Conservation (phyloP, 2,113 vertebrate genomes). For the Acrocephalus kingi region DNA sequence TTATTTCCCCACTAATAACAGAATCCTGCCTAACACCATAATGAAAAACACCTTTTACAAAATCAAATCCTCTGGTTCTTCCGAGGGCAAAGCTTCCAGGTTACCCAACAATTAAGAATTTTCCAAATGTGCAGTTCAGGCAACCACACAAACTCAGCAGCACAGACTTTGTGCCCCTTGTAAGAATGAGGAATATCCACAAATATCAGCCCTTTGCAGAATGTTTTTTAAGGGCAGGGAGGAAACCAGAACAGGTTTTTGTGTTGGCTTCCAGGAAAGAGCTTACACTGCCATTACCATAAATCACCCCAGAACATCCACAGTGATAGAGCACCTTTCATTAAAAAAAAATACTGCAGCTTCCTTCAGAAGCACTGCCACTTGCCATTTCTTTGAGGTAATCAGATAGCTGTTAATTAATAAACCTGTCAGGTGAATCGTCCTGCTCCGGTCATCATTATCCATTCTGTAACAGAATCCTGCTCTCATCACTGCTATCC, state of each 20-base stretch:
- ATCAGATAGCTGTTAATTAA: slow-evolving; percentile 94
- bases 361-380: slow-evolving; percentile 34
- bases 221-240: neutral
- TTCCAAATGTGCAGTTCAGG: neutral
- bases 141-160: neutral
- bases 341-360: slow-evolving; percentile 8
- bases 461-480: slow-evolving; percentile 90
- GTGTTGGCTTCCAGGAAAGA: neutral
- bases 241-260: neutral
- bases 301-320: neutral
- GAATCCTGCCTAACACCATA: neutral
- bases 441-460: slow-evolving; percentile 84
- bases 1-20: neutral
- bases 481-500: slow-evolving; percentile 74
- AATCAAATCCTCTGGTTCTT: neutral
- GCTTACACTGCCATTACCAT: neutral
- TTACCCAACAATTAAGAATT: neutral
- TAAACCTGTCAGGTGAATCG: slow-evolving; percentile 91
- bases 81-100: neutral
- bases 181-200: neutral
- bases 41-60: neutral
- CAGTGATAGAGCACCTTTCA: neutral
- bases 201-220: neutral
- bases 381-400: slow-evolving; percentile 78
- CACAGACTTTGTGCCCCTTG: neutral